phyloP scores from a whole-genome alignment of 2,888 invertebrate species.

The Amphimallon solstitiale region DNA sequence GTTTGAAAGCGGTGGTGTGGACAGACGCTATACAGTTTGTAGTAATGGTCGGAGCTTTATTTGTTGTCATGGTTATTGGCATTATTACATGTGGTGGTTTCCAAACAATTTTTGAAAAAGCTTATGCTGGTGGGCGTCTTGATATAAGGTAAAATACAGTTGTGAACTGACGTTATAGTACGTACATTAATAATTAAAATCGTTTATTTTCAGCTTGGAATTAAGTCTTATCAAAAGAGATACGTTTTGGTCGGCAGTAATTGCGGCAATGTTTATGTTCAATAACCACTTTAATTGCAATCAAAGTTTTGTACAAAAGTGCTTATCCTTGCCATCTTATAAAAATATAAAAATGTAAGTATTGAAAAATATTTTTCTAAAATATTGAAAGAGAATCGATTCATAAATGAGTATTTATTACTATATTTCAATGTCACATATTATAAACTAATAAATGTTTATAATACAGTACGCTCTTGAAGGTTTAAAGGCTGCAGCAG shows the following conservation, averaged over 20 bases:
- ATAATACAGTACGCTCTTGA: too few relatives aligned
- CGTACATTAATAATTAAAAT: not conserved
- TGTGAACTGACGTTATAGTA: not conserved
- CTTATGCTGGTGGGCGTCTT: conserved; percentile 67
- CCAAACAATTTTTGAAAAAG: conserved; percentile 68
- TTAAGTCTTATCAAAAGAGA: conserved; percentile 69
- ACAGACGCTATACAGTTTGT: conserved; percentile 71
- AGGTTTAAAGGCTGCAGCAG: too few relatives aligned
- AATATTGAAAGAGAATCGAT: too few relatives aligned
- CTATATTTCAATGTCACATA: too few relatives aligned
- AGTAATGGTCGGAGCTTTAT: conserved; percentile 67
- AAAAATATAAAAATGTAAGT: conserved; percentile 65
- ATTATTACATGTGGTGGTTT: conserved; percentile 68
- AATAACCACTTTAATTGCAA: conserved; percentile 67
- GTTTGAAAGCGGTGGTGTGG: conserved; percentile 74
- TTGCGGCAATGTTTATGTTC: conserved; percentile 67
- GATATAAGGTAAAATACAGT: conserved; percentile 61
- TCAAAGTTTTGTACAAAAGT: conserved; percentile 70
- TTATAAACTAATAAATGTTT: too few relatives aligned
- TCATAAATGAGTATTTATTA: too few relatives aligned
- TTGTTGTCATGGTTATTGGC: conserved; percentile 69
- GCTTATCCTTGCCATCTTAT: conserved; percentile 68
- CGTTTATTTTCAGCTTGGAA: conserved; percentile 65
- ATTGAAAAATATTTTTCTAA: not conserved
- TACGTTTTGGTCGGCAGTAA: conserved; percentile 70